Evolutionary conservation across 2,113 vertebrate genomes (phyloP), one percentile per base, ranked within the genome.

Genomic region (Toxotes chatareus): DNA sequence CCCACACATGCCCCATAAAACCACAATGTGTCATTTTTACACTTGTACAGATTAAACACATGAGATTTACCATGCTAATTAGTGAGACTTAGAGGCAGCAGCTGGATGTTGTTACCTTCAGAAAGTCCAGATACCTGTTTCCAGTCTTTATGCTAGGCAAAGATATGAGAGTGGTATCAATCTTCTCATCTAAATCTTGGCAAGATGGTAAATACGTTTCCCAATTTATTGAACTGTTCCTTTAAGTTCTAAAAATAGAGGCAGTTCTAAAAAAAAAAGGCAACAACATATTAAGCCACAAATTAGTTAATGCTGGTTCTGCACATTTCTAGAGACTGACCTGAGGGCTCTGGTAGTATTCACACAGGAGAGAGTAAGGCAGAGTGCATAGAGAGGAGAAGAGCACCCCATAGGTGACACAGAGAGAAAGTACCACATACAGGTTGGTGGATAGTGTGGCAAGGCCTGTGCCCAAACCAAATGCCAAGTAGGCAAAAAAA

Each of bases 291-390:
- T 38, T 0, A 31, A 19, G 4, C 17, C 5, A 40, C 40, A 73
- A 44, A 55, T 3, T 0, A 40, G 23, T 3, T 7, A 4, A 4
- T 27, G 19, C 16, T 36, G 38, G 32, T 21, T 19, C 8, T 34
- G n/a, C 34, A 17, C 27, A 60, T 21, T 19, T 74, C 7, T n/a
- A 14, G 46, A 32, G 5, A 80, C 96, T 92, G 82, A 99, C 98
- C 97, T 98, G 95, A 6, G 93, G 96, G 90, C 95, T 98, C 95
- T 99, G 98, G 95, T 99, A 99, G 95, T 99, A 99, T 91, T 99
- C 98, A 0, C 98, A 99, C 46, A 99, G 96, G 79, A 99, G 96
- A 4, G 98, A 99, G 93, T 99, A 99, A 84, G 98, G 98, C 94
- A 99, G 95, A 0, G 98, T 99, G 93, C 98, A 99, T 44, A 99